Evolutionary conservation across 2,797 vertebrate species (phyloP), one percentile per base, ranked within the genome.

Genomic region (Lithobates pipiens): DNA sequence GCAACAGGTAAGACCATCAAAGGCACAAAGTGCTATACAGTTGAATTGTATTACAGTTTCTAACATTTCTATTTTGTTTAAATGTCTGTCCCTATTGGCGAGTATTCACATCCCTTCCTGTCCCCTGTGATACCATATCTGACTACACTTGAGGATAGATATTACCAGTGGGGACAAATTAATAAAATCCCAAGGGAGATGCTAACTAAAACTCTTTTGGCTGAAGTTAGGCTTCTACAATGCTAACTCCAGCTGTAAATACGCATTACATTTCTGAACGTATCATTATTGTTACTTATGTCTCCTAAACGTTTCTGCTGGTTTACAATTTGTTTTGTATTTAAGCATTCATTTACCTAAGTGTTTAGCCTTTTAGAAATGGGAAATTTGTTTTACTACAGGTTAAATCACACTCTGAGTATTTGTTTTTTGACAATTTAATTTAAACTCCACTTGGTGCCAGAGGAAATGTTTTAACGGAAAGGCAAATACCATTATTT

Each of bases 371-470:
- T n/a, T 65, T 78, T 57, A 61, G 63, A 77, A 77, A 9, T 36
- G 27, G 3, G 8, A 54, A 34, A 68, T 50, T 44, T 54, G 18
- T 68, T 42, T 76, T 50, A 34, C 23, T 39, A n/a, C 18, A 69
- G 5, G 34, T 25, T 70, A 80, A 80, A 46, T 72, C 6, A 39
- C 70, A 42, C 70, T 72, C 36, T 16, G 5, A 71, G 32, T 57
- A 4, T 61, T 61, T 61, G 10, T 57, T 80, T 67, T 61, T 36
- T 72, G 8, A 39, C 46, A 39, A 25, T 80, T 57, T 57, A 18
- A 61, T 80, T 80, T 61, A 72, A 27, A 39, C 46, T 72, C 32
- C 50, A 57, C 42, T 72, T 80, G 32, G 68, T 61, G 50, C 21
- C 44, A 15, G 65, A 34, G n/a, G 29, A 80, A 80, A 29, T 27